Base-by-base conservation (phyloP, 2,888 invertebrate genomes). In the Aphelenchoides bicaudatus region DNA sequence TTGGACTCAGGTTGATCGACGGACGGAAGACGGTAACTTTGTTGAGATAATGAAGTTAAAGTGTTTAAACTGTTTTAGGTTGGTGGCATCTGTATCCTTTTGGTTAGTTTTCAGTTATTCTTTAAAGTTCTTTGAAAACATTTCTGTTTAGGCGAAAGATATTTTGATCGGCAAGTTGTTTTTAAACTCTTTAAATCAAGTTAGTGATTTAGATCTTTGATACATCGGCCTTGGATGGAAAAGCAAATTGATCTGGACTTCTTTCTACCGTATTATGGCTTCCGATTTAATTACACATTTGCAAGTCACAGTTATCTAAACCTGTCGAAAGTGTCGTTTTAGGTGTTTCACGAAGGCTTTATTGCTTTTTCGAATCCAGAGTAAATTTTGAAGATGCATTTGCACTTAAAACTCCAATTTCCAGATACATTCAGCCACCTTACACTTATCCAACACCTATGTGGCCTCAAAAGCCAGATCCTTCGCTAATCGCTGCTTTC, bases 341-440 rank as follows among this genome's bases (percentile, higher is more conserved):
- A 69, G 69, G 58, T 70, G 27, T 71, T 69, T 37, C 70, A 75
- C 38, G 70, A 72, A 34, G 72, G 72, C 16, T 74, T 75, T 48
- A 54, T 72, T 8, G 74, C 72, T 4, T 72, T 72, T 38, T 66
- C 72, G 5, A 56, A 62, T 39, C 72, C 72, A 2, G 55, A 56
- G 46, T n/a, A n/a, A n/a, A n/a, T n/a, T n/a, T n/a, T n/a, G n/a
- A n/a, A n/a, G n/a, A n/a, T n/a, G n/a, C n/a, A n/a, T n/a, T n/a
- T n/a, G n/a, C n/a, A n/a, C n/a, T n/a, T n/a, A n/a, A n/a, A n/a
- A n/a, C n/a, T n/a, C n/a, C n/a, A n/a, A n/a, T n/a, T n/a, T n/a
- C n/a, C n/a, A n/a, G n/a, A n/a, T 70, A 63, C 56, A 73, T 70
- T 51, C 70, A 70, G 50, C 72, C 70, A 19, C 70, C 70, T 6